These are phyloP conservation scores for Terrapene triunguis DNA, from an alignment of 2,113 vertebrate genomes.

Conservation along the genomic window DNA sequence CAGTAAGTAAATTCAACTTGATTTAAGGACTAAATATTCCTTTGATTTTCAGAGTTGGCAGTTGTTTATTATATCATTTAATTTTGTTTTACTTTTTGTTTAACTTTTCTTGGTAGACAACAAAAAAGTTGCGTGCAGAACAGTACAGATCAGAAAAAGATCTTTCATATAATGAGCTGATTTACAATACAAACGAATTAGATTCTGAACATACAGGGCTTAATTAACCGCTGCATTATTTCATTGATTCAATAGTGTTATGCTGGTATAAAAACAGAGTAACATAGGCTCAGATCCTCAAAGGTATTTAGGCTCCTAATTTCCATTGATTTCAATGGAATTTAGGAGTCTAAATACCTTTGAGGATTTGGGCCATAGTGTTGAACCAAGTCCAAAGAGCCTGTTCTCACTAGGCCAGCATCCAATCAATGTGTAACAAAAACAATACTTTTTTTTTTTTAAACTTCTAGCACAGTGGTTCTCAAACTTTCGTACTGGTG, in stretches of 20 bases:
- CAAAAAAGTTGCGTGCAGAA: neutral
- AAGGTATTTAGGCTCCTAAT: no score
- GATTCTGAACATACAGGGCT: neutral
- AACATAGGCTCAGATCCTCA: no score
- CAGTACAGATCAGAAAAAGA: neutral
- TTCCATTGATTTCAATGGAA: no score
- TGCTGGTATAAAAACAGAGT: neutral
- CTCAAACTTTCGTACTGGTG: no score
- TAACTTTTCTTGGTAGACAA: constrained; percentile 9
- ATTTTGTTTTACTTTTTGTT: neutral
- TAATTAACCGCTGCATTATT: neutral
- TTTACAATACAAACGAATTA: neutral
- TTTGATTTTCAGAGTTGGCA: constrained; percentile 28
- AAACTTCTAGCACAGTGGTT: no score
- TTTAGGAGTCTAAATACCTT: no score
- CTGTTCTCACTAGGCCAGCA: no score
- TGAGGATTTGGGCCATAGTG: no score
- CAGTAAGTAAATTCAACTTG: neutral
- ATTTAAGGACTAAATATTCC: neutral
- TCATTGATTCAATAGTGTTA: neutral
- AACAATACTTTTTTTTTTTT: no score
- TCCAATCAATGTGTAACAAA: no score
- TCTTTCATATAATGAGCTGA: neutral
- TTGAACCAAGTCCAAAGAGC: no score
- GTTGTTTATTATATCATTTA: neutral